Conservation (phyloP, 2,113 vertebrate species). For the Crotalus helleri region DNA sequence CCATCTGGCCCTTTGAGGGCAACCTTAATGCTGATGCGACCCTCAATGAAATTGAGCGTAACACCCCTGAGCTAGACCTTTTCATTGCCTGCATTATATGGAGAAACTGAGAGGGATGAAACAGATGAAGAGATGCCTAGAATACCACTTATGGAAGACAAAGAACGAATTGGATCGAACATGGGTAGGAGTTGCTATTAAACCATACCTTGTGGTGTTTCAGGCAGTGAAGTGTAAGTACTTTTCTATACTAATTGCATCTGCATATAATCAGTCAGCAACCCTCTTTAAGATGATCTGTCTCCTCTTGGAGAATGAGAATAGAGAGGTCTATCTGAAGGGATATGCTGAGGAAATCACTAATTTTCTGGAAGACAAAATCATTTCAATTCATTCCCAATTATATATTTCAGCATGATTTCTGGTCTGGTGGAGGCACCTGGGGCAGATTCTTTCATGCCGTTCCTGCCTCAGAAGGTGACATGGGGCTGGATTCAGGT, state of each 20-base stretch:
- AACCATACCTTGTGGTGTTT: not conserved
- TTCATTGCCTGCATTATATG: too few species aligned
- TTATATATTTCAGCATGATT: not conserved
- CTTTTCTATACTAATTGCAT: not conserved
- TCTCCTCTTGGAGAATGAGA: not conserved
- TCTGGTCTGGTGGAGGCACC: not conserved
- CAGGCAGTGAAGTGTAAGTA: too few species aligned
- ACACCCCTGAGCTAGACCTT: too few species aligned
- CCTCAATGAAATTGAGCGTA: too few species aligned
- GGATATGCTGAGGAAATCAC: not conserved
- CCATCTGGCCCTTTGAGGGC: too few species aligned
- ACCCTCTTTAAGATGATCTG: not conserved
- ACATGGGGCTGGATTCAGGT: not conserved
- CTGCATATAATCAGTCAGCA: not conserved
- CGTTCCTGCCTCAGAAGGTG: not conserved
- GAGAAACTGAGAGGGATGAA: too few species aligned
- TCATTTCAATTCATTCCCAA: not conserved
- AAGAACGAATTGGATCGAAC: too few species aligned
- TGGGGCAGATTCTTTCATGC: not conserved
- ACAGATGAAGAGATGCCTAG: too few species aligned
- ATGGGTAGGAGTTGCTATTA: not conserved
- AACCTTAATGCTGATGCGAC: too few species aligned
- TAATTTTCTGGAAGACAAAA: not conserved
- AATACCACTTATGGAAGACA: too few species aligned
- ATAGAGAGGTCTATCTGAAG: not conserved